Evolutionary conservation across 2,113 vertebrate species (phyloP), one percentile per base, ranked within the genome.

Genomic region (Phalacrocorax pelagicus): DNA sequence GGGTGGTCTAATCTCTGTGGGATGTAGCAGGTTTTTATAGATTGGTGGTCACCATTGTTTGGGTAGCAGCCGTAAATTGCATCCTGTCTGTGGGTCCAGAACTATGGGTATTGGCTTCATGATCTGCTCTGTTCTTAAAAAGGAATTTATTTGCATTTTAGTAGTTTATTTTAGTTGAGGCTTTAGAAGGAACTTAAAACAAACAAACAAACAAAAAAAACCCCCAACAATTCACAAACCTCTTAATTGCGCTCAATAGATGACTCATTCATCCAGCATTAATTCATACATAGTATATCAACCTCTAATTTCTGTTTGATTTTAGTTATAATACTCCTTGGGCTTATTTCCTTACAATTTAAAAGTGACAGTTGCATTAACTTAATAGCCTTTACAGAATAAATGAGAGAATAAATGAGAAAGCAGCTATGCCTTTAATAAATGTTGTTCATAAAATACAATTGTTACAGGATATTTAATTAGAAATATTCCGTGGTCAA

Each of bases 401-500:
- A 94, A 92, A 95, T 55, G 91, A 91, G 88, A 88, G 74, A 94
- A 95, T 61, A 94, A 92, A 95, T 55, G 91, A 92, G 88, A 88
- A 90, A 82, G 84, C n/a, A 79, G 58, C n/a, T 86, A 71, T 70
- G 42, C 71, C 84, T 96, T 87, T 91, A 94, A 88, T 94, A 96
- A 96, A 95, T 91, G 81, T 80, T 94, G 52, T 81, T 92, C 81
- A 91, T 92, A 86, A 96, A 94, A 79, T 67, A 57, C 71, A 83
- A 74, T 94, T 95, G 71, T 94, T 86, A 51, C 32, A 82, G 88
- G 85, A 78, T 78, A 58, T 88, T 97, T 97, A 97, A 97, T 97
- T 96, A 92, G 91, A 97, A 98, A 96, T 95, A 96, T 74, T 93
- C 88, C 75, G 78, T 94, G 96, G 97, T 96, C 92, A 97, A 97